These are phyloP conservation scores for Euphonia xanthogaster DNA, from an alignment of 2,797 vertebrate species.

Conservation along the genomic window DNA sequence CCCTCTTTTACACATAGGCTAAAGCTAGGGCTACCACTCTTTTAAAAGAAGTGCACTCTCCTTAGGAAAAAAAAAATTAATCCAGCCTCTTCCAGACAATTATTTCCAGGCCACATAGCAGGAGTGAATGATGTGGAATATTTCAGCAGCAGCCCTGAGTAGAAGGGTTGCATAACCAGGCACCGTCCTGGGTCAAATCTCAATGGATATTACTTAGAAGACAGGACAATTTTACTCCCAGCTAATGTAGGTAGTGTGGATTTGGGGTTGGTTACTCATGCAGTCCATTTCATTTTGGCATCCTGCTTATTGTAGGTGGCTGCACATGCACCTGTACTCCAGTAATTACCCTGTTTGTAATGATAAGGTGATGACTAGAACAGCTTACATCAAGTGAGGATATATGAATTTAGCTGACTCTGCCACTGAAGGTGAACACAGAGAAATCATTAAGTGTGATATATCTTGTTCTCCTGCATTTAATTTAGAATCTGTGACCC, in stretches of 20 bases:
- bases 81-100: slow-evolving; percentile 5
- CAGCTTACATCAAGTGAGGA: background rate
- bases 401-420: background rate
- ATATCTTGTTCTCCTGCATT: background rate
- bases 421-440: background rate
- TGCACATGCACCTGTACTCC: background rate
- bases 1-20: background rate
- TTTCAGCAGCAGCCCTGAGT: slow-evolving; percentile 21
- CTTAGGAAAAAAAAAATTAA: background rate
- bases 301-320: background rate
- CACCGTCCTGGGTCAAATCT: background rate
- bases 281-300: background rate
- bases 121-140: slow-evolving; percentile 41
- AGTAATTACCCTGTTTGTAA: background rate
- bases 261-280: background rate
- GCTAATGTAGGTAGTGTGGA: background rate
- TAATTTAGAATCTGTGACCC: background rate
- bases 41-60: slow-evolving; percentile 2
- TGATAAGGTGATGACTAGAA: background rate
- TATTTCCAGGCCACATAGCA: slow-evolving; percentile 62
- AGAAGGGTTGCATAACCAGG: slow-evolving; percentile 39
- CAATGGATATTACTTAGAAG: background rate
- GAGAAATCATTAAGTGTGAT: background rate
- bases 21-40: background rate
- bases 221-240: background rate